Evolutionary conservation across 2,888 invertebrate genomes (phyloP), one percentile per base, ranked within the genome.

Genomic region (Eurytoma adleriae): DNA sequence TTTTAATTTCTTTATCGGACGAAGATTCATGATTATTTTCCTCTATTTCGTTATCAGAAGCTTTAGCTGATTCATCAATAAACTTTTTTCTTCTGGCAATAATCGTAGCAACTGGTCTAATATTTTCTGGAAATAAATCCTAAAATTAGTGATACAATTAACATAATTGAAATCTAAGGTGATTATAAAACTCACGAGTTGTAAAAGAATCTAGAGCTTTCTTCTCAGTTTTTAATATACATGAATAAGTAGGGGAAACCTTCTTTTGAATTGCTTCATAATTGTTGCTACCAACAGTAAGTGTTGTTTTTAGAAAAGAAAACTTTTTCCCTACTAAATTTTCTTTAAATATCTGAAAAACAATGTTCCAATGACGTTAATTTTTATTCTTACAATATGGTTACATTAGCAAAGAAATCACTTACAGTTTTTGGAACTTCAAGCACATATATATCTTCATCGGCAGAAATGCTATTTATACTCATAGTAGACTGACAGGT

Each of bases 341-440:
- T 27, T 40, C 50, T 30, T 76, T 40, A 18, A 82, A 82, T n/a
- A 68, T 54, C 82, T 82, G 30, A 64, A 56, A 13, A 79, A 13
- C 52, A 24, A n/a, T 14, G 30, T 69, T n/a, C n/a, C 30, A 50
- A 7, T 3, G 16, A 75, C 59, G 54, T n/a, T 64, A 54, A 40
- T 61, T 24, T 40, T 16, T 24, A 57, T n/a, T 66, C 3, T 18
- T 61, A 59, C 52, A 50, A 30, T 24, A 18, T 48, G 18, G 50
- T 24, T 18, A 7, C 27, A 56, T 59, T 62, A 4, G 48, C 54
- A 67, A 1, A 64, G 40, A 48, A 64, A 18, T 10, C 3, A 78
- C 71, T 68, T 74, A 83, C 83, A 54, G 57, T 76, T 72, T 75
- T 81, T 61, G 83, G 80, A 68, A 83, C 56, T 27, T 83, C 74